Evolutionary conservation across 2,113 vertebrate genomes (phyloP), one percentile per base, ranked within the genome.

Genomic region (Pholis gunnellus): DNA sequence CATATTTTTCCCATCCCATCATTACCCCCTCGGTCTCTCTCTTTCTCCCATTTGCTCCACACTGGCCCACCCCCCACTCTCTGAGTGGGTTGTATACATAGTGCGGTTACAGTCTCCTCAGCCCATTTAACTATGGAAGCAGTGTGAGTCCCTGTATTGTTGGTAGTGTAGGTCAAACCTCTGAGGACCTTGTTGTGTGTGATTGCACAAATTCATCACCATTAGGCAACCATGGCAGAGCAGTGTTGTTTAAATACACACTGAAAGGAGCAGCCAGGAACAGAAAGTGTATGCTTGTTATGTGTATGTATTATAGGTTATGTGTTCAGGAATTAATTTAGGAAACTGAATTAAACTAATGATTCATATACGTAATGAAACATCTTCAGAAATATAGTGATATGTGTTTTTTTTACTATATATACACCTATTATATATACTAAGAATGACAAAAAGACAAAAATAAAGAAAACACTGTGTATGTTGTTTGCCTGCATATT

Each of bases 141-240:
- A 78, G 60, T 69, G 66, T 77, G 59, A 79, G 82, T 83, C 75
- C 48, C 52, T 65, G 60, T 78, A 70, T 86, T 74, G 67, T 80
- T 87, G 48, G 74, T 72, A 44, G 77, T 70, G 65, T 75, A 22
- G 46, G 40, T 70, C 71, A 42, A 40, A 69, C 52, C 81, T 84
- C 76, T 50, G 18, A 69, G 76, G 75, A 25, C 38, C 61, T 69
- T 71, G 66, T 80, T 85, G 74, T 66, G 34, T 74, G 78, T 84
- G 81, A 86, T 83, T 93, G 85, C 78, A 84, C 82, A 88, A 84
- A 88, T 87, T 75, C 48, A 78, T 87, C 87, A 85, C 40, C 75
- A 83, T 89, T 80, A 72, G 61, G 74, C 75, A 84, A 86, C 82
- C 50, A 17, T 57, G 34, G 52, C 52, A 74, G 66, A 81, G 36